A percentile compares a stretch with the other conserved stretches of the same genome.
phyloP scores from a whole-genome alignment of 2,888 invertebrate genomes.

The Amorpha juglandis region DNA sequence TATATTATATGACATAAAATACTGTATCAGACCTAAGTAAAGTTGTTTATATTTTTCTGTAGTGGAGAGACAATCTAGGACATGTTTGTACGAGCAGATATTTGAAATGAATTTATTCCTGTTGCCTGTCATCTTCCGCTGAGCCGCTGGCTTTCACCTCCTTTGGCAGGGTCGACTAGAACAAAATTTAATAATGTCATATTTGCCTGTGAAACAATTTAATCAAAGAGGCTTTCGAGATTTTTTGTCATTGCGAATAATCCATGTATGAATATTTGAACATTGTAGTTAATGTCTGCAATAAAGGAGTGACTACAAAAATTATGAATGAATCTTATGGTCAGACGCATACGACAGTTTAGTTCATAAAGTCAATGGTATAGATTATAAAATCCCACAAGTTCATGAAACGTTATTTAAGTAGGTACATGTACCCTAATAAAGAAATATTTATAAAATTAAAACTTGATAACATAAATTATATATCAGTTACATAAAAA shows the following conservation, averaged over 20 bases:
- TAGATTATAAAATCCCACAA: neutral
- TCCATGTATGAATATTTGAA: neutral
- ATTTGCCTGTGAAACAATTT: neutral
- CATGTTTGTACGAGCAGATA: constrained; percentile 50
- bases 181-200: constrained; percentile 38
- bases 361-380: neutral
- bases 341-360: neutral
- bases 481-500: too few relatives aligned
- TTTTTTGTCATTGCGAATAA: constrained; percentile 3
- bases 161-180: constrained; percentile 74
- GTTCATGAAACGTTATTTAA: too few relatives aligned
- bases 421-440: too few relatives aligned
- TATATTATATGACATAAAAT: constrained; percentile 57
- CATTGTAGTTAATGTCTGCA: neutral
- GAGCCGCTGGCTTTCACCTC: constrained; percentile 75
- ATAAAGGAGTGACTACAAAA: neutral
- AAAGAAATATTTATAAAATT: too few relatives aligned
- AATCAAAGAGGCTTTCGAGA: neutral
- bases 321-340: neutral
- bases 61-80: constrained; percentile 58
- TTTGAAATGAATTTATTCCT: constrained; percentile 58
- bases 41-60: constrained; percentile 55
- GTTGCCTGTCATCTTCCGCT: constrained; percentile 75
- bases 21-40: constrained; percentile 43
- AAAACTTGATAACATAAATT: too few relatives aligned